Evolutionary conservation across 1,140 invertebrate species (phyloP).

Genomic region (Drosophila bipectinata): DNA sequence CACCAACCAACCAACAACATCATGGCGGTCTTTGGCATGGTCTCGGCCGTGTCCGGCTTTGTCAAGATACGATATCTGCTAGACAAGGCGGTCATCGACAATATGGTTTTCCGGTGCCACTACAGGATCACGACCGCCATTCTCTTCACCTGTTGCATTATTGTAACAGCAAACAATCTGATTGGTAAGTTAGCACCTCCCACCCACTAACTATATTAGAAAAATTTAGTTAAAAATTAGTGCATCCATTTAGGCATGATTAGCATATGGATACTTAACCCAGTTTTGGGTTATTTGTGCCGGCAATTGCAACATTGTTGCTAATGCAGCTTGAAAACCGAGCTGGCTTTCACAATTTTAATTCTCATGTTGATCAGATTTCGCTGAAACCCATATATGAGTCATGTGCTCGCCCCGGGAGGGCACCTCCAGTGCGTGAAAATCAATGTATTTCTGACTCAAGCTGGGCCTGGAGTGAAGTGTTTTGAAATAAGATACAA

Average conservation of each 20-base stretch:
- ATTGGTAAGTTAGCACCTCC: slow-evolving; percentile 88
- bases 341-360: slow-evolving; percentile 34
- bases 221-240: no score
- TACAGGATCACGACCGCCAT: slow-evolving; percentile 95
- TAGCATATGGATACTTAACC: slow-evolving; percentile 22
- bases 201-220: not conserved
- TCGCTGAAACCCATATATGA: slow-evolving; percentile 55
- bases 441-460: slow-evolving; percentile 15
- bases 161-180: slow-evolving; percentile 94
- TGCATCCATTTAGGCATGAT: slow-evolving; percentile 51
- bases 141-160: slow-evolving; percentile 93
- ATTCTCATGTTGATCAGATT: slow-evolving; percentile 69
- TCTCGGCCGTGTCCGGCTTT: slow-evolving; percentile 93
- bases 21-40: slow-evolving; percentile 93
- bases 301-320: slow-evolving; percentile 46
- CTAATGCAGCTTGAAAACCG: slow-evolving; percentile 33
- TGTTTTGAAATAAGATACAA: slow-evolving; percentile 15
- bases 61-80: slow-evolving; percentile 93
- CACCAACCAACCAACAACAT: slow-evolving; percentile 64
- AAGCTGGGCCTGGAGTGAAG: slow-evolving; percentile 8
- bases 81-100: slow-evolving; percentile 94
- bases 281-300: slow-evolving; percentile 29
- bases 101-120: slow-evolving; percentile 94
- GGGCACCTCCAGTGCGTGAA: slow-evolving; percentile 10
- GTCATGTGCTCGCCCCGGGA: slow-evolving; percentile 48